Evolutionary conservation across 2,113 vertebrate genomes (phyloP).

Genomic region (Leucopsar rothschildi): DNA sequence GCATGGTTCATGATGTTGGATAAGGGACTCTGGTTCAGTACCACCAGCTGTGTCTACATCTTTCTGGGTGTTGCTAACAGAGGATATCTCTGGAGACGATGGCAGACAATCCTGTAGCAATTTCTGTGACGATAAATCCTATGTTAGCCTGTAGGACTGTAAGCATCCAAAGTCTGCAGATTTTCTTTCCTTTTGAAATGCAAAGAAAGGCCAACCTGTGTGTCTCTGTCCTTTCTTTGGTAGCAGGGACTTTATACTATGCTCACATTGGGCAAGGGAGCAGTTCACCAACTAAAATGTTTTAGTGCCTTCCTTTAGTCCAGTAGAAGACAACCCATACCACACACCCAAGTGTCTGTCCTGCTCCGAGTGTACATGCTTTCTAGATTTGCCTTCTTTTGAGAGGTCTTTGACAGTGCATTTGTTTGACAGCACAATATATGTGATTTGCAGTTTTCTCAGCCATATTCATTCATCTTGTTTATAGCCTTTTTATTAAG

Average conservation of each 20-base stretch:
- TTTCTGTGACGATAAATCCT: background rate
- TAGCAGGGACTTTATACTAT: background rate
- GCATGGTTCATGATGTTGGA: background rate
- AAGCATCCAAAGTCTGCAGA: background rate
- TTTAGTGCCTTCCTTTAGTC: background rate
- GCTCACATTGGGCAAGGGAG: accelerated
- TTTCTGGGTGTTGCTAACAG: background rate
- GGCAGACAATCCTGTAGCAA: background rate
- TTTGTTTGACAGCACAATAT: background rate
- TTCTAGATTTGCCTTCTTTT: background rate
- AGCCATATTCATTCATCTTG: background rate
- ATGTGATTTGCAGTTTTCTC: background rate
- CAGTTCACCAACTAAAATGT: background rate
- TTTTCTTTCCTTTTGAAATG: background rate
- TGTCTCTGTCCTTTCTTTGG: background rate
- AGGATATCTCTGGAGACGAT: accelerated
- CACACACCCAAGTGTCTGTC: background rate
- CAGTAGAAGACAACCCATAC: accelerated
- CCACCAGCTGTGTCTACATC: background rate
- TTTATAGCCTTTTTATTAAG: background rate
- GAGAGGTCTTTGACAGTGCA: background rate
- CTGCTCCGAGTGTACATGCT: background rate
- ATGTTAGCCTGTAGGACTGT: background rate
- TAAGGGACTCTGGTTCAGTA: background rate
- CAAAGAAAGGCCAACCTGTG: background rate